phyloP scores from a whole-genome alignment of 2,113 vertebrate genomes.

The Phoxinus phoxinus region DNA sequence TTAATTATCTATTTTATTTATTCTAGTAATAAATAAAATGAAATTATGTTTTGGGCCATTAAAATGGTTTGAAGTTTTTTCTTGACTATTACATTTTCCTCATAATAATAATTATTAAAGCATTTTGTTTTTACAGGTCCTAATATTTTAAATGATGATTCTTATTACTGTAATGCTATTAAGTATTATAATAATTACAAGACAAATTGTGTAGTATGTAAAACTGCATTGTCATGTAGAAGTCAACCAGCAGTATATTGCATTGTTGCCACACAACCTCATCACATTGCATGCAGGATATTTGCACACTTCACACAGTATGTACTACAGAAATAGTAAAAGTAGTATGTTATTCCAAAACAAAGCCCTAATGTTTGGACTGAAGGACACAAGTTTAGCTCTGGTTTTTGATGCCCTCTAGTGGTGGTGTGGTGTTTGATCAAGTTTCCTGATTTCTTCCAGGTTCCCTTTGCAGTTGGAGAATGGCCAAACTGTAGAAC shows the following conservation, averaged over 20 bases:
- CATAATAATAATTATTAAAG: no score
- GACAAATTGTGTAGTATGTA: not conserved
- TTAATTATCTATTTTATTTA: no score
- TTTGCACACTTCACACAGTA: not conserved
- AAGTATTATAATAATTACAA: not conserved
- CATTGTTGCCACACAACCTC: not conserved
- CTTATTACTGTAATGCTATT: not conserved
- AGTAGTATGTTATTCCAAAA: not conserved
- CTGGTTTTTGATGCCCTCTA: not conserved
- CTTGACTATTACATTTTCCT: no score
- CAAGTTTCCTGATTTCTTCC: conserved; percentile 22
- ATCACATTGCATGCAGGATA: not conserved
- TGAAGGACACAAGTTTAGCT: conserved; percentile 25
- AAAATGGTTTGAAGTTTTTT: no score
- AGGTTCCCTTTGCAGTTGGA: conserved; percentile 98
- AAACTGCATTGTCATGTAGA: not conserved
- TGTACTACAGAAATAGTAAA: not conserved
- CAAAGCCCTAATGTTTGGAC: no score
- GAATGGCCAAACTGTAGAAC: conserved; percentile 97
- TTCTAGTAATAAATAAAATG: no score
- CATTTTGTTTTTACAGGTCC: not conserved
- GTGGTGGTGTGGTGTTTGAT: not conserved
- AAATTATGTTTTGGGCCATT: no score
- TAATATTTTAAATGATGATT: not conserved
- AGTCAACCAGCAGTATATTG: not conserved